These are phyloP conservation scores for Branchipolynoe longqiensis DNA, from an alignment of 2,888 invertebrate genomes.

Conservation along the genomic window DNA sequence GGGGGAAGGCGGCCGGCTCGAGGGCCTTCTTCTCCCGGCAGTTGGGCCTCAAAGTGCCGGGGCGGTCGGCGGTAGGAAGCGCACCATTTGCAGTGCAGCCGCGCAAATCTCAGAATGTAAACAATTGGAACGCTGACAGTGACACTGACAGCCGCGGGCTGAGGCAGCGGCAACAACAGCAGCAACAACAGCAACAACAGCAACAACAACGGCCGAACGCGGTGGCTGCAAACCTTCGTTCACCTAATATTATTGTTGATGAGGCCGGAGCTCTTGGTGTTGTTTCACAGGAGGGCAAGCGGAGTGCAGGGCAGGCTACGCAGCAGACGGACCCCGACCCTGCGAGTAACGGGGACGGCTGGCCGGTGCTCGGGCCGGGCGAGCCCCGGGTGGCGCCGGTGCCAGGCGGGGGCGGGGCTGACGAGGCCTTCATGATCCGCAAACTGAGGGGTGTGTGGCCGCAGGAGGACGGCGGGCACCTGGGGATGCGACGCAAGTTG, in stretches of 20 bases:
- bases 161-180: not conserved
- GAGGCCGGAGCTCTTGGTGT: no score
- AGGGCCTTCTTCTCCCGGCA: no score
- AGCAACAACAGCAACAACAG: not conserved
- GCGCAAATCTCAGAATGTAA: not conserved
- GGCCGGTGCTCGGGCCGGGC: not conserved
- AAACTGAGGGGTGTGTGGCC: not conserved
- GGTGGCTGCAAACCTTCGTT: no score
- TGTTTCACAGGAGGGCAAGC: no score
- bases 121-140: not conserved
- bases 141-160: not conserved
- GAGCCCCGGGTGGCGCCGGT: no score
- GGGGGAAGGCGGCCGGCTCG: no score
- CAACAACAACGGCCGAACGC: no score
- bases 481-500: not conserved
- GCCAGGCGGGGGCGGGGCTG: no score
- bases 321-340: not conserved
- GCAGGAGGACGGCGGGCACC: not conserved
- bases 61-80: no score
- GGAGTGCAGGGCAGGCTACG: no score
- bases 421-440: constrained; percentile 17
- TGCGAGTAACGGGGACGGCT: not conserved
- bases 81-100: not conserved
- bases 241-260: no score
- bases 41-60: no score